Conservation (phyloP, 2,113 vertebrate species). For the Cervus canadensis region DNA sequence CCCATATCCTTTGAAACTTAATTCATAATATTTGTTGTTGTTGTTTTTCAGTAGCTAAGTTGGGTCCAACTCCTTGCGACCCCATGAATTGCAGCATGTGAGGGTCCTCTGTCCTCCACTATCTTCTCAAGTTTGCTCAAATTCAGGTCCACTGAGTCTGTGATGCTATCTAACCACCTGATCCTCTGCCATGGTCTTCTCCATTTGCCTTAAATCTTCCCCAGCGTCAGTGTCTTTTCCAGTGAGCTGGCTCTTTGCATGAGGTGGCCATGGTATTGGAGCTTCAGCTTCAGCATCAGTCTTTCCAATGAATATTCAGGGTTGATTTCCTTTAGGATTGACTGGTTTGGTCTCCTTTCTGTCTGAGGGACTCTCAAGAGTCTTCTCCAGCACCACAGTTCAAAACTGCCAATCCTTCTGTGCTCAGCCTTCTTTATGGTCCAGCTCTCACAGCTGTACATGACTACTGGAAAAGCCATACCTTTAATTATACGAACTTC, state of each 20-base stretch:
- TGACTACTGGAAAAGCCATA: neutral
- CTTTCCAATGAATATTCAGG: neutral
- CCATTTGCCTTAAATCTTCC: neutral
- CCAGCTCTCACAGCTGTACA: neutral
- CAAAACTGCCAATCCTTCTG: neutral
- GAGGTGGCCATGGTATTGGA: neutral
- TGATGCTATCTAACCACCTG: neutral
- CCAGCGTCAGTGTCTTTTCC: neutral
- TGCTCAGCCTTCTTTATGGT: neutral
- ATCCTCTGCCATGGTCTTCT: neutral
- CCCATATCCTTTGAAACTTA: neutral
- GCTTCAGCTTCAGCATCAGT: neutral
- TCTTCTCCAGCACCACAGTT: neutral
- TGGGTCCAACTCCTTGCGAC: neutral
- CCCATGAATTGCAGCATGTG: neutral
- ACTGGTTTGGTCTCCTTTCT: neutral
- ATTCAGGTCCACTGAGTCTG: neutral
- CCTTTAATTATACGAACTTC: neutral
- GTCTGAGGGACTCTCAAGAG: neutral
- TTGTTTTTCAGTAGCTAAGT: neutral
- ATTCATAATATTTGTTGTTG: neutral
- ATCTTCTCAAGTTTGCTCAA: neutral
- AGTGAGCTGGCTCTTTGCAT: neutral
- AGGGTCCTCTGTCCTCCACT: neutral
- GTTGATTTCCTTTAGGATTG: neutral